phyloP scores from a whole-genome alignment of 2,113 vertebrate species.

The Corydoras sp. region DNA sequence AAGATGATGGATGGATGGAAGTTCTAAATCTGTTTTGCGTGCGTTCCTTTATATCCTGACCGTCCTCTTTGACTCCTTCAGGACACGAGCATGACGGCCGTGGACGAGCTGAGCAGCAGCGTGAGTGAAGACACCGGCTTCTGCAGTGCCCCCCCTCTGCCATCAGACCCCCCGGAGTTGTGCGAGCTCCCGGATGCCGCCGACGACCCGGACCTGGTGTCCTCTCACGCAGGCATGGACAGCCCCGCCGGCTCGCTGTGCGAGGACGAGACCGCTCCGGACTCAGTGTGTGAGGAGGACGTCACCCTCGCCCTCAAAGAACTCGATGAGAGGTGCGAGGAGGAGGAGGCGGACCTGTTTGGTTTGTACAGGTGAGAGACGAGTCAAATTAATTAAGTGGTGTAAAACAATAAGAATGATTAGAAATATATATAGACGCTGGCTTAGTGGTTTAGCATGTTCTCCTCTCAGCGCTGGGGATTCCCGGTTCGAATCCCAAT shows the following conservation, averaged over 20 bases:
- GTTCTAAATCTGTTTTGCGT: too few relatives aligned
- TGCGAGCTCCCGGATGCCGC: slow-evolving; percentile 71
- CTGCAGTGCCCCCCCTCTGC: slow-evolving; percentile 73
- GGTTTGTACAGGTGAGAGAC: slow-evolving; percentile 80
- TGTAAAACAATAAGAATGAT: too few relatives aligned
- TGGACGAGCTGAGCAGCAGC: slow-evolving; percentile 85
- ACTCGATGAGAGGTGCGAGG: slow-evolving; percentile 92
- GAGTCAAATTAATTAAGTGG: too few relatives aligned
- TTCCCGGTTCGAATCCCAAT: too few relatives aligned
- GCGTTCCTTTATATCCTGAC: not conserved
- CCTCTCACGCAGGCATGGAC: slow-evolving; percentile 66
- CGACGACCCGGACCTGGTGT: slow-evolving; percentile 67
- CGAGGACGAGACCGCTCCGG: slow-evolving; percentile 77
- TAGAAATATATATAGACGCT: too few relatives aligned
- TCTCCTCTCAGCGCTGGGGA: too few relatives aligned
- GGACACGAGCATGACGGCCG: slow-evolving; percentile 70
- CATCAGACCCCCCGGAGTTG: slow-evolving; percentile 73
- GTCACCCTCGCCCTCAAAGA: slow-evolving; percentile 93
- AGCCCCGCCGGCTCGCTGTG: slow-evolving; percentile 78
- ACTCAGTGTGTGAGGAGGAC: slow-evolving; percentile 88
- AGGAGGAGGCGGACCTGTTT: slow-evolving; percentile 90
- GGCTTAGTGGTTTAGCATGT: too few relatives aligned
- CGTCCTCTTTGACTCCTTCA: slow-evolving; percentile 50
- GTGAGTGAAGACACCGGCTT: slow-evolving; percentile 84
- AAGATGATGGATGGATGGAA: too few relatives aligned